Conservation (phyloP, 2,113 vertebrate species). For the Boulengeromyrus knoepffleri region DNA sequence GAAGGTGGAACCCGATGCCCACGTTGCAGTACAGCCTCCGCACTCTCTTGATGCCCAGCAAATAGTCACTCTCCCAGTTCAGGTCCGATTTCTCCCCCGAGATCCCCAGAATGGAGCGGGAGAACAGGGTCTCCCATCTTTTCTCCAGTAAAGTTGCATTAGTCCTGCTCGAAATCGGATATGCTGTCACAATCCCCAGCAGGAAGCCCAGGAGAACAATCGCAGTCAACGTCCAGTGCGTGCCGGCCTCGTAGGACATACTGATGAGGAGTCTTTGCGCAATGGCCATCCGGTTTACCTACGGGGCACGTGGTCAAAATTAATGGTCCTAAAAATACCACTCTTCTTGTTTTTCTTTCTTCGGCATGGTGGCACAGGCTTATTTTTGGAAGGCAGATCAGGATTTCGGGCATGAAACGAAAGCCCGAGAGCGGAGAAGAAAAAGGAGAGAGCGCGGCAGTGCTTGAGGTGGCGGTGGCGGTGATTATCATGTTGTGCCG, state of each 20-base stretch:
- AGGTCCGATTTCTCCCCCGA: conserved; percentile 72
- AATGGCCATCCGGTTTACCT: conserved; percentile 81
- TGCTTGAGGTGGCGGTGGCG: conserved; percentile 59
- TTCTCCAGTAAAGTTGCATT: conserved; percentile 76
- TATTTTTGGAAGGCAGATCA: conserved; percentile 87
- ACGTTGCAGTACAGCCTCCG: conserved; percentile 96
- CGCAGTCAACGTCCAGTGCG: conserved; percentile 69
- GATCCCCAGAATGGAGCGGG: conserved; percentile 80
- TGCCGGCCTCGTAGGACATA: conserved; percentile 75
- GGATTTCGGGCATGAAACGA: conserved; percentile 78
- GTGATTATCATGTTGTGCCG: conserved; percentile 79
- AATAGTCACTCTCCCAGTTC: conserved; percentile 91
- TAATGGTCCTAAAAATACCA: conserved; percentile 90
- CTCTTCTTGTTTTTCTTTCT: conserved; percentile 87
- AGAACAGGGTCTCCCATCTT: conserved; percentile 78
- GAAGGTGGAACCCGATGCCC: conserved; percentile 97
- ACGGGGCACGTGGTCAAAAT: conserved; percentile 89
- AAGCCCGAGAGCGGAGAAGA: conserved; percentile 65
- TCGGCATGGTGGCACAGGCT: conserved; percentile 84
- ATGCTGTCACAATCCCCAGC: conserved; percentile 67
- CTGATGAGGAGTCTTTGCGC: conserved; percentile 81
- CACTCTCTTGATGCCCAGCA: conserved; percentile 91
- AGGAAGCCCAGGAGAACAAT: conserved; percentile 74
- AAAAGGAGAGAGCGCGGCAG: conserved; percentile 63
- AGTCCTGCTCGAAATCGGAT: conserved; percentile 70